Percentiles rank a stretch among this genome's conserved stretches.
Conservation (phyloP, 35 echinoderm and acorn worm species). For the Apostichopus californicus region DNA sequence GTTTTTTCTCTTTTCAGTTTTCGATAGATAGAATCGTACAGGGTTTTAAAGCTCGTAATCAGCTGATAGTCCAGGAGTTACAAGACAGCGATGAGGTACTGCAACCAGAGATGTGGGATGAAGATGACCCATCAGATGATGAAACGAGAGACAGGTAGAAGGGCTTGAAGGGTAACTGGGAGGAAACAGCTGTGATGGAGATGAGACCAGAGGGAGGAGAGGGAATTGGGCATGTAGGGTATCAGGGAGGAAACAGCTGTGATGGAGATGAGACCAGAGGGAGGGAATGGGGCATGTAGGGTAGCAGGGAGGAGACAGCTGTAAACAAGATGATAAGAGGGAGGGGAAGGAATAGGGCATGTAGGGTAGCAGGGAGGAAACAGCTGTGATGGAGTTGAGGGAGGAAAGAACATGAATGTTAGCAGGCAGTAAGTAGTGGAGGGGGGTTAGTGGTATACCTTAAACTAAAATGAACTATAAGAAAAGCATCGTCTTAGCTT, state of each 20-base stretch:
- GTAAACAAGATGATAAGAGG: conserved; percentile 15
- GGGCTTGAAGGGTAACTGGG: neutral
- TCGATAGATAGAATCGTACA: conserved; percentile 95
- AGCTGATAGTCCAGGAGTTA: conserved; percentile 75
- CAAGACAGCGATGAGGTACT: conserved; percentile 94
- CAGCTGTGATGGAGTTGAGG: neutral
- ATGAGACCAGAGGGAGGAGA: neutral
- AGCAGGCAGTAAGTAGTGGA: too few species aligned
- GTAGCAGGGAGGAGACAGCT: conserved; percentile 1
- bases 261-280: too few species aligned
- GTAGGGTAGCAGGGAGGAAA: neutral
- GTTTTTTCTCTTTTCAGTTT: conserved; percentile 67
- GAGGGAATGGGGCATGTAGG: too few species aligned
- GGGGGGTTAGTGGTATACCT: too few species aligned
- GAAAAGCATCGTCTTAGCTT: too few species aligned
- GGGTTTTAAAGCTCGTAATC: conserved; percentile 92
- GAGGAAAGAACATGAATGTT: too few species aligned
- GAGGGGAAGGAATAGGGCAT: neutral
- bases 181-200: neutral
- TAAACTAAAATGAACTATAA: too few species aligned
- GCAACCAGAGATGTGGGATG: conserved; percentile 67
- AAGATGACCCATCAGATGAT: conserved; percentile 13
- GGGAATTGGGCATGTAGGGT: too few species aligned
- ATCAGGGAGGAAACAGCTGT: too few species aligned
- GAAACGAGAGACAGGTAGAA: neutral